These are phyloP conservation scores for Gulo gulo DNA, from an alignment of 2,113 vertebrate species.

Conservation along the genomic window DNA sequence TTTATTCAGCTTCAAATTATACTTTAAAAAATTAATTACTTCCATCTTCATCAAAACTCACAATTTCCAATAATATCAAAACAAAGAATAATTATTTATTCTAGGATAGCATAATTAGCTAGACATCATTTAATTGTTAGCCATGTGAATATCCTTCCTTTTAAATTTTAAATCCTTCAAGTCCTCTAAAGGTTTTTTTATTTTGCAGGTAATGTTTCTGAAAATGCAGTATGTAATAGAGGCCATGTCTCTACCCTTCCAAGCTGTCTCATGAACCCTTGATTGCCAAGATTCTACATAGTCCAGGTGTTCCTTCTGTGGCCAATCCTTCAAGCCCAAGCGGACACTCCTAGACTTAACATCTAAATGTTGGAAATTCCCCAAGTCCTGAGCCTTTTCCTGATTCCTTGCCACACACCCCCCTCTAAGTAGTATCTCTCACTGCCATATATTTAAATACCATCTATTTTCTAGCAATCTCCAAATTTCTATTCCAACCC, in stretches of 20 bases:
- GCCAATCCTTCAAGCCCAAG: background rate
- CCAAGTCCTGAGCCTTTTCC: background rate
- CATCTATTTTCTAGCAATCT: background rate
- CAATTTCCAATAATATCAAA: slow-evolving; percentile 24
- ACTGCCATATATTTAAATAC: background rate
- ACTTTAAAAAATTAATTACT: slow-evolving; percentile 42
- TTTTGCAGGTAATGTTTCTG: background rate
- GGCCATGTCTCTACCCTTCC: background rate
- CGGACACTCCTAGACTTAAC: background rate
- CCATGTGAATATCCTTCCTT: background rate
- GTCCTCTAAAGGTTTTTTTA: background rate
- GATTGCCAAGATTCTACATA: background rate
- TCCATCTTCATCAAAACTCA: background rate
- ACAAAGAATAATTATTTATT: background rate
- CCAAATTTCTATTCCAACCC: background rate
- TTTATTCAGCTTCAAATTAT: background rate
- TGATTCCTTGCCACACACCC: background rate
- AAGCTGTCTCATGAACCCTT: background rate
- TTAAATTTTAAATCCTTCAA: background rate
- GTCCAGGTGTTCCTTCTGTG: background rate
- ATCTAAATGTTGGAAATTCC: background rate
- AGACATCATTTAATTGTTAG: background rate
- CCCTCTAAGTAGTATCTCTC: background rate
- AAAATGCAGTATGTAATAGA: background rate
- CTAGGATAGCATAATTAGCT: background rate